These are phyloP conservation scores for Caenorhabditis sinica DNA, from an alignment of 2,888 invertebrate genomes.

Conservation along the genomic window DNA sequence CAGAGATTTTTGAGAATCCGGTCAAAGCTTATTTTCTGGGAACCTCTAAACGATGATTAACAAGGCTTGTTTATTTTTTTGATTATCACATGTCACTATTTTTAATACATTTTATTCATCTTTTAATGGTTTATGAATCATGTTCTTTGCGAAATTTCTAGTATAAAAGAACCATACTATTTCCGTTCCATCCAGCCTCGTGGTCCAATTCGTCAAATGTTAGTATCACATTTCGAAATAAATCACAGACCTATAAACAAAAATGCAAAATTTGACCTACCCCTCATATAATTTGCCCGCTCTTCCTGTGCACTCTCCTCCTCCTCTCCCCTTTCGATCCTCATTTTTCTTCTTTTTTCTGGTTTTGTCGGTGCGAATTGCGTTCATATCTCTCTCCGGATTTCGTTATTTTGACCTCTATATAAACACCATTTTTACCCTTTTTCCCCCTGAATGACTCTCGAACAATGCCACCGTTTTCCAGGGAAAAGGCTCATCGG, in stretches of 20 bases:
- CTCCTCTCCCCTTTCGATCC: not conserved
- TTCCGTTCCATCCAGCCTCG: slow-evolving; percentile 4
- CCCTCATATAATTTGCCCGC: slow-evolving; percentile 2
- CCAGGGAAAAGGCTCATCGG: slow-evolving; percentile 72
- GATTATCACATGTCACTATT: too few species aligned
- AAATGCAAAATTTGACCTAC: slow-evolving; percentile 14
- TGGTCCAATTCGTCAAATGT: slow-evolving; percentile 47
- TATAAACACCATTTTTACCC: not conserved
- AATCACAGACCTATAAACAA: slow-evolving; percentile 34
- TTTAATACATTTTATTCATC: not conserved
- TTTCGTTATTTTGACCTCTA: too few species aligned
- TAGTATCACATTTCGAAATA: slow-evolving; percentile 39
- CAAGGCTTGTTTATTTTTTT: too few species aligned
- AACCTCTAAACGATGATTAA: too few species aligned
- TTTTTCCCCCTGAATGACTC: not conserved
- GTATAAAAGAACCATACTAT: not conserved
- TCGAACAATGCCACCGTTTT: slow-evolving; percentile 16
- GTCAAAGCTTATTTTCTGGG: not conserved
- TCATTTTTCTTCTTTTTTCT: not conserved
- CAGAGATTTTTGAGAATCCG: slow-evolving; percentile 15
- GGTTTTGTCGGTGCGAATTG: slow-evolving; percentile 25
- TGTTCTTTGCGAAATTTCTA: not conserved
- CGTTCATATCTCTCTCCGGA: slow-evolving; percentile 19
- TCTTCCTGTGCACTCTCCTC: not conserved
- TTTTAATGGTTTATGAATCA: slow-evolving; percentile 8